Evolutionary conservation across 2,113 vertebrate species (phyloP).

Genomic region (Peromyscus polionotus): DNA sequence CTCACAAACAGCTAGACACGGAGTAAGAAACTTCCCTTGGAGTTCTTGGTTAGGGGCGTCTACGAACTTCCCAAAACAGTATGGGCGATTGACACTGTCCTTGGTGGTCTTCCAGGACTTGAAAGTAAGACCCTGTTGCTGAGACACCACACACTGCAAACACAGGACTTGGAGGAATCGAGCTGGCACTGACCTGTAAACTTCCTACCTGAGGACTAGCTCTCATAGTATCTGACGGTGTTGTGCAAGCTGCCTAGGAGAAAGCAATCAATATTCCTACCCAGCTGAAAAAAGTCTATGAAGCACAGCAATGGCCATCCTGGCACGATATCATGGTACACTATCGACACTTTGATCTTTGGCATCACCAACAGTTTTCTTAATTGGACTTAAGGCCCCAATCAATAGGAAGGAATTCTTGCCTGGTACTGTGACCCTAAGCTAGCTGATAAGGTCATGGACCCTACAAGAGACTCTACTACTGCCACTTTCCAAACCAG

Average conservation of each 20-base stretch:
- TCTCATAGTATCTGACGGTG: background rate
- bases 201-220: background rate
- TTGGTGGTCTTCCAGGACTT: background rate
- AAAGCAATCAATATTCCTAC: background rate
- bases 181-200: background rate
- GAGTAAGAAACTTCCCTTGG: background rate
- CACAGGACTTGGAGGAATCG: background rate
- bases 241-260: background rate
- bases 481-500: background rate
- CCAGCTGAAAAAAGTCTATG: background rate
- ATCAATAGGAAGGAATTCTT: background rate
- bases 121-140: background rate
- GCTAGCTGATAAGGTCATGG: background rate
- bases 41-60: background rate
- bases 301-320: background rate
- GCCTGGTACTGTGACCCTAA: background rate
- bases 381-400: background rate
- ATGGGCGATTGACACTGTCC: background rate
- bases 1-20: background rate
- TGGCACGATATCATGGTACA: background rate
- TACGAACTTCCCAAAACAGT: background rate
- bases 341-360: background rate
- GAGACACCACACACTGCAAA: background rate
- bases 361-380: background rate
- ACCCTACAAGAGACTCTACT: background rate